Conservation (phyloP, 2,113 vertebrate genomes). For the Propithecus coquereli region DNA sequence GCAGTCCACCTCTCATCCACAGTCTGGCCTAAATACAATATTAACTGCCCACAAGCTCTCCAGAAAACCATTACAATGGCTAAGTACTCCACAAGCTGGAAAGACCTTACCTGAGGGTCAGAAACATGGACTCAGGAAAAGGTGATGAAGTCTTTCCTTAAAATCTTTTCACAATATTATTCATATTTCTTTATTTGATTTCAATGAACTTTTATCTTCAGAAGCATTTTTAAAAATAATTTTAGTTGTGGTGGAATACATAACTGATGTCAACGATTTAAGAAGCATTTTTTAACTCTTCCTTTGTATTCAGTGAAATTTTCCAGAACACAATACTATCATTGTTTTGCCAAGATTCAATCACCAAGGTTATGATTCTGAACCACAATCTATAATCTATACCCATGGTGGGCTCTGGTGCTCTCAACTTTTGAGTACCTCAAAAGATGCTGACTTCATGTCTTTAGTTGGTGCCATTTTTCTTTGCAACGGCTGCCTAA, state of each 20-base stretch:
- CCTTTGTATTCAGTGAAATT: conserved; percentile 17
- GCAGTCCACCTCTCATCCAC: neutral
- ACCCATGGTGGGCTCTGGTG: neutral
- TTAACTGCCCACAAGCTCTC: neutral
- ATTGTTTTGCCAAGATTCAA: neutral
- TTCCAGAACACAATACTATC: neutral
- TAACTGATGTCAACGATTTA: neutral
- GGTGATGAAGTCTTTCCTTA: neutral
- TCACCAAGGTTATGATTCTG: neutral
- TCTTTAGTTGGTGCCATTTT: neutral
- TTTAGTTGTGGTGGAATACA: no score
- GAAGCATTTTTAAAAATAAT: neutral
- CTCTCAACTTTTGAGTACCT: neutral
- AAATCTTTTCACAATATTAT: neutral
- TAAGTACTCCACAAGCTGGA: neutral
- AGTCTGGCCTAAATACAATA: neutral
- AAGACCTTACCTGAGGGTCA: neutral
- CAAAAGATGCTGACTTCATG: neutral
- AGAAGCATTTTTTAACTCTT: neutral
- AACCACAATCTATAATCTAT: neutral
- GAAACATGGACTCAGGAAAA: neutral
- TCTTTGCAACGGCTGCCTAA: neutral
- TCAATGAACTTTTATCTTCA: neutral
- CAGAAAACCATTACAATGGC: neutral
- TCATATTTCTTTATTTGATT: neutral